Evolutionary conservation across 2,113 vertebrate genomes (phyloP), one percentile per base, ranked within the genome.

Genomic region (Passer domesticus): DNA sequence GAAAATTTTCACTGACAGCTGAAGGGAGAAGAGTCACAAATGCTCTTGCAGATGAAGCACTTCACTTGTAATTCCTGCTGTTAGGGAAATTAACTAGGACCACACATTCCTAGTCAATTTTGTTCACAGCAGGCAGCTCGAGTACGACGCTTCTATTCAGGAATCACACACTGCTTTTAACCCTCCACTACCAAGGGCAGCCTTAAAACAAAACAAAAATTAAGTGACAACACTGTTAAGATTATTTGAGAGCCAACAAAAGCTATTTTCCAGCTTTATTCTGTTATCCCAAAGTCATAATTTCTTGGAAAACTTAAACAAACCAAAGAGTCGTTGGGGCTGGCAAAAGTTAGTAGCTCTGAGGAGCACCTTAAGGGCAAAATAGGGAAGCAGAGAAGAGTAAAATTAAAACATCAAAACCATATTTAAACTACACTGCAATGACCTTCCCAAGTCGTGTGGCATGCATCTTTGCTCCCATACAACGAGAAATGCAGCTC

Each of bases 31-130:
- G 83, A 83, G 62, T 58, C 78, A 77, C 60, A 90, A 85, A 62
- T 18, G 80, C n/a, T 83, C 52, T 69, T 92, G 59, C 72, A 92
- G 86, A 79, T 75, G 21, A 92, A 92, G 77, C 59, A 60, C 52
- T 90, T 86, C 43, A 85, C 94, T 93, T 82, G 60, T 25, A 78
- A 74, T 52, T 80, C 97, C 97, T 70, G 96, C 98, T 97, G 97
- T 94, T 98, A 97, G 81, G 93, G 91, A 97, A 97, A 98, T 98
- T 92, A 97, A 77, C 75, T 16, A 46, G 79, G 93, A 96, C 92
- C 96, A 92, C 95, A 94, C 97, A 97, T 97, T 96, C 91, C 91
- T 94, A 92, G 83, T 50, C 81, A 94, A 94, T 94, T 97, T 95
- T 46, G 58, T 46, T 96, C 97, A 77, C 97, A 97, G 97, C 94